Evolutionary conservation across 2,113 vertebrate species (phyloP).

Genomic region (Caranx ignobilis): DNA sequence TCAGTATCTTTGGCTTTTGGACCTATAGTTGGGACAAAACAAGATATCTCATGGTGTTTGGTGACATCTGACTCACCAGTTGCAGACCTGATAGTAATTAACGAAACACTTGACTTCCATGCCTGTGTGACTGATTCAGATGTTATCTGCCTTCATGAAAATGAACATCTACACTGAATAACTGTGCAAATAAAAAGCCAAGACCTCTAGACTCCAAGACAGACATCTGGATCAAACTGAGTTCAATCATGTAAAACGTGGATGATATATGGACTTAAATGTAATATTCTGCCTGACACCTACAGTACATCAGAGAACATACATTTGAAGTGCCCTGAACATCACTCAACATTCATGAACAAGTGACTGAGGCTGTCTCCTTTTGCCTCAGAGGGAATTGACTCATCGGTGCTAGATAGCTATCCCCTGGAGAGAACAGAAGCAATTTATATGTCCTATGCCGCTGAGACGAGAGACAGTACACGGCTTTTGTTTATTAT

Average conservation of each 20-base stretch:
- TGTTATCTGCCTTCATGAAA: neutral
- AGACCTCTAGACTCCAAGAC: too few species aligned
- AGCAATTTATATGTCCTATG: conserved; percentile 11
- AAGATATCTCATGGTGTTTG: neutral
- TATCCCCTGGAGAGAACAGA: conserved; percentile 24
- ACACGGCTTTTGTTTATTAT: conserved; percentile 49
- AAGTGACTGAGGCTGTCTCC: neutral
- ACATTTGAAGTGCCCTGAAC: neutral
- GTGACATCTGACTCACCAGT: neutral
- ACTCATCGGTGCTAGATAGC: conserved; percentile 24
- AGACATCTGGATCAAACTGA: too few species aligned
- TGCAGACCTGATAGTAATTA: neutral
- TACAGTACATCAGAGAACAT: neutral
- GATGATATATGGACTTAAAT: neutral
- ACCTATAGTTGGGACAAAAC: neutral
- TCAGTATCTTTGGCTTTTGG: neutral
- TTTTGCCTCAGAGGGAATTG: conserved; percentile 24
- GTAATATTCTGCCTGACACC: neutral
- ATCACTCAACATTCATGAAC: neutral
- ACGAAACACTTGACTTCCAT: neutral
- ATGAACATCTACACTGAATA: too few species aligned
- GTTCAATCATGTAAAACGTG: neutral
- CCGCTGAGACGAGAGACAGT: neutral
- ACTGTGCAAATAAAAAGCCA: too few species aligned
- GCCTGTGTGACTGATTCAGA: neutral